Conservation (phyloP, 2,888 invertebrate genomes). For the Clusia tigrina region DNA sequence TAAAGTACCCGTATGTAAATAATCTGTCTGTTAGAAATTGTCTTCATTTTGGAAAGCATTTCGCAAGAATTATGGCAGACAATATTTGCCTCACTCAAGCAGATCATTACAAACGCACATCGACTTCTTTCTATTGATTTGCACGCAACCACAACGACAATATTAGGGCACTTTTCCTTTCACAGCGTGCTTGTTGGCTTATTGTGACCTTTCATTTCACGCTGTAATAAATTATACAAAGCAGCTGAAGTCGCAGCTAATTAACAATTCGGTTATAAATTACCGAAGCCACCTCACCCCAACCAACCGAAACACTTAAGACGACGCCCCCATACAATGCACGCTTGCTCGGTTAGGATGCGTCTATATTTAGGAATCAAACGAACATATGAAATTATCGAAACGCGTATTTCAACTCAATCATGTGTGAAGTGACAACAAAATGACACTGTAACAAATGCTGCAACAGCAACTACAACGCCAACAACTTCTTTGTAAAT, state of each 20-base stretch:
- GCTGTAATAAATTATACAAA: slow-evolving; percentile 17
- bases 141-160: neutral
- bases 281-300: slow-evolving; percentile 48
- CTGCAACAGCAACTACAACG: slow-evolving; percentile 13
- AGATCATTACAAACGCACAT: neutral
- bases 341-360: too few species aligned
- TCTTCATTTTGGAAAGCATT: too few species aligned
- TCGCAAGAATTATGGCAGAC: neutral
- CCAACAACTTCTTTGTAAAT: too few species aligned
- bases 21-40: too few species aligned
- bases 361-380: too few species aligned
- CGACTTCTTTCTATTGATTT: neutral
- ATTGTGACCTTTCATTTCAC: neutral
- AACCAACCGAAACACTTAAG: slow-evolving; percentile 48
- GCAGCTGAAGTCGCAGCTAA: slow-evolving; percentile 64
- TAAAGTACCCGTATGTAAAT: too few species aligned
- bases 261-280: slow-evolving; percentile 64
- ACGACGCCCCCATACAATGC: neutral
- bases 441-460: slow-evolving; percentile 49
- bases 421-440: slow-evolving; percentile 54
- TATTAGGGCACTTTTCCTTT: neutral
- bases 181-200: slow-evolving; percentile 3
- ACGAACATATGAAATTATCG: too few species aligned
- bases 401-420: slow-evolving; percentile 48
- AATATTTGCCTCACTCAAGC: neutral